Conservation (phyloP, 2,888 invertebrate species). For the Tanaodytes sp. region DNA sequence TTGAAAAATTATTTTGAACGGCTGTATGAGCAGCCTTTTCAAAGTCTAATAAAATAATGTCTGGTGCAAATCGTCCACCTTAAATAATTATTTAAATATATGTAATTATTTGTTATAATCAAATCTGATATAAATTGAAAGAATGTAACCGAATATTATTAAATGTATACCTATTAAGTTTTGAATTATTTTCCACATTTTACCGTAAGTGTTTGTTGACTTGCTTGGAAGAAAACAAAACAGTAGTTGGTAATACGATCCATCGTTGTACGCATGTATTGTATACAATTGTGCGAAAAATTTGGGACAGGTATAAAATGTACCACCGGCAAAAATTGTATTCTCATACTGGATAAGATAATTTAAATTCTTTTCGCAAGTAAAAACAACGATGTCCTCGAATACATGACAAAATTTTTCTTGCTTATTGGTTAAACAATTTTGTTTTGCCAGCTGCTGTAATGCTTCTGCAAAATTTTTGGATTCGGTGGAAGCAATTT, state of each 20-base stretch:
- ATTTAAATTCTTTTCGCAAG: constrained; percentile 8
- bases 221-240: constrained; percentile 5
- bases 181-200: constrained; percentile 2
- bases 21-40: constrained; percentile 6
- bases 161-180: constrained; percentile 12
- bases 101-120: no score
- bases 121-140: no score
- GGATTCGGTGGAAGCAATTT: background rate
- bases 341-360: background rate
- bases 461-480: background rate
- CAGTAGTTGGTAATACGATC: background rate
- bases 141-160: no score
- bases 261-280: constrained; percentile 11
- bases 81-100: background rate
- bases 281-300: constrained; percentile 15
- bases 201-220: background rate
- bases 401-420: constrained; percentile 9
- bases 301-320: constrained; percentile 2
- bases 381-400: constrained; percentile 6
- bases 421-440: background rate
- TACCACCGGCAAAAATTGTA: constrained; percentile 3
- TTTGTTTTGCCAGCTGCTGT: background rate
- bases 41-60: constrained; percentile 7
- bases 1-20: constrained; percentile 5
- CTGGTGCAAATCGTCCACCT: background rate